Conservation (phyloP, 2,113 vertebrate species). For the Fregetta grallaria region DNA sequence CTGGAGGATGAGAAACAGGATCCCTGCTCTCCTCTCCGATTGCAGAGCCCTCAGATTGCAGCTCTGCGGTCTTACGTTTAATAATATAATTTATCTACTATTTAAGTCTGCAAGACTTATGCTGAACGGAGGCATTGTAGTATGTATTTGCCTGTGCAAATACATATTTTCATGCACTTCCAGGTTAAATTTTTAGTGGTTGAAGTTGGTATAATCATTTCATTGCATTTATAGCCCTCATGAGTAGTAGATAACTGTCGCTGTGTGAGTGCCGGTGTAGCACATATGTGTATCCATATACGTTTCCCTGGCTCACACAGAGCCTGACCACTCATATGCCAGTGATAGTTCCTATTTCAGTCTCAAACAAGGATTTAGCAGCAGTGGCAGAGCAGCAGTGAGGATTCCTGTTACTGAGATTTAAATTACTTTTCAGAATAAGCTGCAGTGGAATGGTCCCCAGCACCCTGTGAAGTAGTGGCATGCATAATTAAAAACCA, state of each 20-base stretch:
- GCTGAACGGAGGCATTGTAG: neutral
- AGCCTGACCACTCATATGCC: neutral
- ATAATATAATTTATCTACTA: neutral
- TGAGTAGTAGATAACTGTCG: neutral
- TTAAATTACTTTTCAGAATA: slow-evolving; percentile 40
- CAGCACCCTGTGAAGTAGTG: slow-evolving; percentile 3
- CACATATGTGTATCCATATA: no score
- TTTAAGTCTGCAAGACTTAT: neutral
- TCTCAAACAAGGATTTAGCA: neutral
- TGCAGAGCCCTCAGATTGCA: neutral
- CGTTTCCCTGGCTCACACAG: neutral
- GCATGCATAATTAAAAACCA: slow-evolving; percentile 57
- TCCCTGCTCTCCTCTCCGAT: neutral
- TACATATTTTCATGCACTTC: neutral
- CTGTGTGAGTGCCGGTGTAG: neutral
- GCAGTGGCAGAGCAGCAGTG: neutral
- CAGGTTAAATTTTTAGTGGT: neutral
- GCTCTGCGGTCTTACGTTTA: neutral
- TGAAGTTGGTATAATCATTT: neutral
- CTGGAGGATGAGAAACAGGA: neutral
- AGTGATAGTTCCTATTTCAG: neutral
- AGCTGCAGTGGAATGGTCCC: neutral
- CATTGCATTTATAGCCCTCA: neutral
- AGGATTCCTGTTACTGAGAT: slow-evolving; percentile 28
- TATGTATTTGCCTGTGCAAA: neutral